Conservation (phyloP, 2,888 invertebrate species). For the Eupithecia abbreviata region DNA sequence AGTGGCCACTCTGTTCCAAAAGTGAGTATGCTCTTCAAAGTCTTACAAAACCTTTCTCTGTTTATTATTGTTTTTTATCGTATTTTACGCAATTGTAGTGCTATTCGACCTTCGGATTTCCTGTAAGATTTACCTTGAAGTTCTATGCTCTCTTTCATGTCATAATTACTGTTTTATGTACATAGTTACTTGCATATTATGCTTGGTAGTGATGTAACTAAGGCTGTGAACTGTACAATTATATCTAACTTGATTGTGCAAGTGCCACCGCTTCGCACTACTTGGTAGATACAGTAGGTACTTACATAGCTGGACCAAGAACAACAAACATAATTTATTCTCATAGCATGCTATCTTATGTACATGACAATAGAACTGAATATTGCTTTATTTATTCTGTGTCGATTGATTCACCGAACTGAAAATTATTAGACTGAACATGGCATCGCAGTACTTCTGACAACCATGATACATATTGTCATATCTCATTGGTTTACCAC, state of each 20-base stretch:
- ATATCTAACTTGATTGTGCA: slow-evolving; percentile 17
- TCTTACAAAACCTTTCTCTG: slow-evolving; percentile 22
- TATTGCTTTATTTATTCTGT: background rate
- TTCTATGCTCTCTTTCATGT: background rate
- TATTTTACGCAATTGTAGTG: slow-evolving; percentile 17
- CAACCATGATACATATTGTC: background rate
- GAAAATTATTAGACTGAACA: background rate
- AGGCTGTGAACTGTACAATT: background rate
- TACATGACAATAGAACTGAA: background rate
- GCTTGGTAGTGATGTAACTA: slow-evolving; percentile 27
- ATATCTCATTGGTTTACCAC: background rate
- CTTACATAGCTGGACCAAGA: background rate
- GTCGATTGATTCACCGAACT: background rate
- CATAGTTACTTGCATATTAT: background rate
- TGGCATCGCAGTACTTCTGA: background rate
- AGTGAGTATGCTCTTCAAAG: slow-evolving; percentile 30
- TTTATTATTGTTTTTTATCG: slow-evolving; percentile 41
- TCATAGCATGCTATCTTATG: background rate
- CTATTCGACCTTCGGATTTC: slow-evolving; percentile 30
- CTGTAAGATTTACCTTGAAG: slow-evolving; percentile 15
- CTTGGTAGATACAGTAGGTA: background rate
- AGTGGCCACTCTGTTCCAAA: slow-evolving; percentile 15
- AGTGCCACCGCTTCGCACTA: slow-evolving; percentile 3
- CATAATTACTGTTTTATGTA: background rate
- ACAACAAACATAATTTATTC: background rate